These are phyloP conservation scores for Lasaia peninsularis DNA, from an alignment of 1,140 invertebrate genomes.

Conservation along the genomic window DNA sequence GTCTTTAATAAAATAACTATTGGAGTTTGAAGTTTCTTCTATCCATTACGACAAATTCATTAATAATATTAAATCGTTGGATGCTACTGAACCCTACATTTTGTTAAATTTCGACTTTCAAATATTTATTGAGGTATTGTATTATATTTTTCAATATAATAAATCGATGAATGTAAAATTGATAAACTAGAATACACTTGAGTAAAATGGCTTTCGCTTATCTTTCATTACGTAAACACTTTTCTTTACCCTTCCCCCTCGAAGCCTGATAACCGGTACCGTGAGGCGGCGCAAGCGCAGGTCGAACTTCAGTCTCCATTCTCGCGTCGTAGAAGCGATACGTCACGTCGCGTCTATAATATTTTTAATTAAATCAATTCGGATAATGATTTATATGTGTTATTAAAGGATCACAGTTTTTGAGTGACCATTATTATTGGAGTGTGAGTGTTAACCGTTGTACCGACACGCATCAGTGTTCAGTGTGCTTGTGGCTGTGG, in stretches of 20 bases:
- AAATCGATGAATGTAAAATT: not conserved
- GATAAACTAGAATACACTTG: conserved; percentile 1
- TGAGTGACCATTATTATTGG: conserved; percentile 25
- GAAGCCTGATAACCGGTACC: conserved; percentile 60
- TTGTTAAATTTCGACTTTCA: too few relatives aligned
- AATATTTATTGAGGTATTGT: too few relatives aligned
- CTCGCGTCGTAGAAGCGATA: conserved; percentile 33
- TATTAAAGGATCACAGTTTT: conserved; percentile 33
- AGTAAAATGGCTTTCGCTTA: conserved; percentile 34
- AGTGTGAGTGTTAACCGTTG: conserved; percentile 45
- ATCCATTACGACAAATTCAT: too few relatives aligned
- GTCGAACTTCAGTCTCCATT: conserved; percentile 46
- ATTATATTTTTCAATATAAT: too few relatives aligned
- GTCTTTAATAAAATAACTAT: too few relatives aligned
- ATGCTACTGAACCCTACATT: too few relatives aligned
- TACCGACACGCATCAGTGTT: conserved; percentile 51
- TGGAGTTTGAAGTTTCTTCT: too few relatives aligned
- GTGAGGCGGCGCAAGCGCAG: conserved; percentile 57
- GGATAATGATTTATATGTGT: conserved; percentile 8
- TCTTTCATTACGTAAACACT: conserved; percentile 61
- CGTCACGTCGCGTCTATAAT: conserved; percentile 27
- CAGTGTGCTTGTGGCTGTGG: conserved; percentile 58
- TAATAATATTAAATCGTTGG: too few relatives aligned
- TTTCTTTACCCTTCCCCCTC: conserved; percentile 55
- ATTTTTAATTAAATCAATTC: not conserved